phyloP scores from a whole-genome alignment of 2,113 vertebrate species.

The Serilophus lunatus region DNA sequence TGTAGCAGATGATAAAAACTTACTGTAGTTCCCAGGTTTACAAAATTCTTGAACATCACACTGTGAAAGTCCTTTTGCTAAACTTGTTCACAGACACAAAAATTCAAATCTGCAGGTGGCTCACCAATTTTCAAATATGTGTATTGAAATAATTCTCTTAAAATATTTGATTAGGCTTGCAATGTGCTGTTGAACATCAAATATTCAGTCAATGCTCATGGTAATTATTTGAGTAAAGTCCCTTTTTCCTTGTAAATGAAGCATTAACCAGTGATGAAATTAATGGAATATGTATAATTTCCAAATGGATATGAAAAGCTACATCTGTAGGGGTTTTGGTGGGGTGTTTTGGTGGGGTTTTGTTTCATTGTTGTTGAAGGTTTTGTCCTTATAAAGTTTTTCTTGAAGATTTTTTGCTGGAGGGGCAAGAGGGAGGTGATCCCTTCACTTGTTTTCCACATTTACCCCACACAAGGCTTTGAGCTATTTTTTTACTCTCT shows the following conservation, averaged over 20 bases:
- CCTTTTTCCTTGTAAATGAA: neutral
- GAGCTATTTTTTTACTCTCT: neutral
- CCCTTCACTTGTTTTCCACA: neutral
- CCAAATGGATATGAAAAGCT: neutral
- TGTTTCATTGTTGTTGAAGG: neutral
- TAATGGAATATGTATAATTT: neutral
- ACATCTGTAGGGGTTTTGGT: fast-evolving
- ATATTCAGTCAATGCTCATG: neutral
- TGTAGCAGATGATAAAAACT: neutral
- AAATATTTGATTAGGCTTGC: neutral
- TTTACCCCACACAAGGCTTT: neutral
- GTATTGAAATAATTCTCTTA: neutral
- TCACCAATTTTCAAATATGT: neutral
- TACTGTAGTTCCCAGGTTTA: neutral
- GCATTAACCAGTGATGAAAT: neutral
- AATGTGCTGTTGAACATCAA: neutral
- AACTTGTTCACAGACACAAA: neutral
- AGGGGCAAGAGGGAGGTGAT: too few species aligned
- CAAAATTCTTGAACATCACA: neutral
- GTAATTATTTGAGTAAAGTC: neutral
- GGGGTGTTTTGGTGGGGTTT: neutral
- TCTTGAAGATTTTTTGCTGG: neutral
- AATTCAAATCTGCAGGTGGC: neutral
- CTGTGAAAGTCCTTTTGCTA: neutral
- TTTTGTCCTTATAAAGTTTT: neutral